phyloP scores from a whole-genome alignment of 2,888 invertebrate species.

The Meloe dianella region DNA sequence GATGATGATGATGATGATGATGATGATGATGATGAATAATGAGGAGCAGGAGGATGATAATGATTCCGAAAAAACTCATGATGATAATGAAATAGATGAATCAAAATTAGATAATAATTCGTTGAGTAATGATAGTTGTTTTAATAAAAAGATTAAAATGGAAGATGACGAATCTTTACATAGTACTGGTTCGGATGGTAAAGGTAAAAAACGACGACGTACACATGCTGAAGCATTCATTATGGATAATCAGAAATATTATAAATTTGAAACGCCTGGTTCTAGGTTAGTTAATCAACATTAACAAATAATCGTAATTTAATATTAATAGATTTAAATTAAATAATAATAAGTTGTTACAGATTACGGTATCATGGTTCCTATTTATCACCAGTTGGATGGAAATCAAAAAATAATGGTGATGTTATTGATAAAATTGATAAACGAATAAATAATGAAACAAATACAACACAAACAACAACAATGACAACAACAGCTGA shows the following conservation, averaged over 20 bases:
- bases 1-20: slow-evolving; percentile 27
- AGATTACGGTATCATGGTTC: slow-evolving; percentile 58
- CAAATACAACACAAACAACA: slow-evolving; percentile 26
- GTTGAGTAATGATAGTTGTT: slow-evolving; percentile 14
- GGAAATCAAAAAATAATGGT: slow-evolving; percentile 49
- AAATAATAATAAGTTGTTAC: slow-evolving; percentile 41
- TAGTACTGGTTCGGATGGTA: slow-evolving; percentile 48
- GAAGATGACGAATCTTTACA: slow-evolving; percentile 53
- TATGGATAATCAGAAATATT: slow-evolving; percentile 67
- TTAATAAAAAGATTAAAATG: slow-evolving; percentile 37
- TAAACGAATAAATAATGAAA: slow-evolving; percentile 15
- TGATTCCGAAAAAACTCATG: not conserved
- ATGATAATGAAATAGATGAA: slow-evolving; percentile 56
- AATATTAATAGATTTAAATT: slow-evolving; percentile 1
- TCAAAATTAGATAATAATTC: slow-evolving; percentile 26
- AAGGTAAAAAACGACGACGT: slow-evolving; percentile 56
- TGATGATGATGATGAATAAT: slow-evolving; percentile 59
- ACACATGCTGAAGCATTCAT: slow-evolving; percentile 66
- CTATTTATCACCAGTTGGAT: slow-evolving; percentile 47
- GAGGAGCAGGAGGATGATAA: not conserved
- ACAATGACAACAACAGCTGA: slow-evolving; percentile 26
- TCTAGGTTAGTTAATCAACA: slow-evolving; percentile 54
- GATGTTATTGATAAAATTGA: slow-evolving; percentile 37
- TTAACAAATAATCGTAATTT: not conserved
- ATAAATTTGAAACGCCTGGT: slow-evolving; percentile 61